Percentiles rank a stretch among this genome's conserved stretches.
Conservation (phyloP, 2,888 invertebrate species). For the Liodrosophila aerea region DNA sequence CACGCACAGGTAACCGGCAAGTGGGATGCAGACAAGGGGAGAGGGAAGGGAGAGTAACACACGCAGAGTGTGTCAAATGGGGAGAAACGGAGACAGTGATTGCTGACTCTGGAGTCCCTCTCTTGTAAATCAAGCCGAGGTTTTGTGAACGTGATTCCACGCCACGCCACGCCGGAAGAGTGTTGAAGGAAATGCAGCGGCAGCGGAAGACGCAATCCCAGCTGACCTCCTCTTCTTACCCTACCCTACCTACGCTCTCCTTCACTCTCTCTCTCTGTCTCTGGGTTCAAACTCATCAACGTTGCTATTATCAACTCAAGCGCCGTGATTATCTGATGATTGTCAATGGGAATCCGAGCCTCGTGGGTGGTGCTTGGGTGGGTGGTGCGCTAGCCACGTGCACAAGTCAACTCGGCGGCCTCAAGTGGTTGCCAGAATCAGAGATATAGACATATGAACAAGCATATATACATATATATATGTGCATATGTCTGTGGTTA, state of each 20-base stretch:
- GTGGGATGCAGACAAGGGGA: conserved; percentile 3
- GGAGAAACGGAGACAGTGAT: background rate
- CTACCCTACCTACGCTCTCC: background rate
- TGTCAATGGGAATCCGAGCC: conserved; percentile 35
- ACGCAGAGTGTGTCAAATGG: background rate
- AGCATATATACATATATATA: conserved; percentile 1
- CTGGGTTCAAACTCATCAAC: conserved; percentile 58
- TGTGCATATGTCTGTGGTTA: background rate
- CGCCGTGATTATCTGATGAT: conserved; percentile 67
- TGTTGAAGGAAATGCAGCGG: conserved; percentile 56
- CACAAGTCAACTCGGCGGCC: conserved; percentile 4
- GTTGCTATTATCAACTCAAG: conserved; percentile 69
- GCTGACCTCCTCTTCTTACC: background rate
- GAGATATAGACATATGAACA: background rate
- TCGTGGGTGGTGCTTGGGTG: conserved; percentile 7
- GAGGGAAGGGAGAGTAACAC: conserved; percentile 22
- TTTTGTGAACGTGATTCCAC: conserved; percentile 64
- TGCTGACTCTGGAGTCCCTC: too few species aligned
- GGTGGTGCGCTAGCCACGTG: conserved; percentile 28
- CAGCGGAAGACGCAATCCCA: too few species aligned
- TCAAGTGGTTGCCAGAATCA: conserved; percentile 16
- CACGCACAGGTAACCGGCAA: conserved; percentile 32
- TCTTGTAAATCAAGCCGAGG: conserved; percentile 24
- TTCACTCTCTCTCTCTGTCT: background rate
- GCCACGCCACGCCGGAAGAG: conserved; percentile 58